Evolutionary conservation across 1,140 invertebrate species (phyloP), one percentile per base, ranked within the genome.

Genomic region (Bilobella aurantiaca): DNA sequence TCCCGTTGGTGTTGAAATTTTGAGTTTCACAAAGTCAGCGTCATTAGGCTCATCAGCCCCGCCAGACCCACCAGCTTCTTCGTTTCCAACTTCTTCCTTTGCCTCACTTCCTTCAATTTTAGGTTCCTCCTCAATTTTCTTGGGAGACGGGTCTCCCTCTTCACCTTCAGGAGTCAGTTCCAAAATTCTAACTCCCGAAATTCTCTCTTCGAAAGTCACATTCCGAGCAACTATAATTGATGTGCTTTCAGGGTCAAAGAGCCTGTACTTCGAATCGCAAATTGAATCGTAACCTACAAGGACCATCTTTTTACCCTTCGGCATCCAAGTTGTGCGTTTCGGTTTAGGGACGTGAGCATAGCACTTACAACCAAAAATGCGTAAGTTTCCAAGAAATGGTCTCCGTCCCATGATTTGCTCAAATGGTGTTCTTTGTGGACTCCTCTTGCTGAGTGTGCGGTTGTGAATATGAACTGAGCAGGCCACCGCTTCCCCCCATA

Each of bases 401-500:
- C 72, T 74, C 56, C 47, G 58, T 12, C 68, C 67, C 47, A 47
- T 56, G 64, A 75, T 75, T 18, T 57, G n/a, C 65, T 76, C 74
- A 63, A 72, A 72, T 68, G 32, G 76, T 49, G 65, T 74, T 28
- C 3, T 34, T 16, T 49, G 32, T 3, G 32, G n/a, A 29, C 31
- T 42, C 23, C 53, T 28, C 16, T 29, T 46, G 42, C 46, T 42
- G 12, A 64, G 56, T 2, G 49, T 32, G 0, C 72, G 64, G 59
- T 81, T 81, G 53, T 74, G 75, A 12, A 80, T 31, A 49, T 75
- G 69, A 34, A 61, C 67, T 0, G 71, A 72, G n/a, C 68, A 70
- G 25, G 58, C 8, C 3, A 71, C 34, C 16, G 74, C 70, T 56
- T 76, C 74, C 29, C 69, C 71, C 74, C 74, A 76, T 34, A 69